These are phyloP conservation scores for Malacosoma neustria DNA, from an alignment of 2,888 invertebrate species.

Conservation along the genomic window DNA sequence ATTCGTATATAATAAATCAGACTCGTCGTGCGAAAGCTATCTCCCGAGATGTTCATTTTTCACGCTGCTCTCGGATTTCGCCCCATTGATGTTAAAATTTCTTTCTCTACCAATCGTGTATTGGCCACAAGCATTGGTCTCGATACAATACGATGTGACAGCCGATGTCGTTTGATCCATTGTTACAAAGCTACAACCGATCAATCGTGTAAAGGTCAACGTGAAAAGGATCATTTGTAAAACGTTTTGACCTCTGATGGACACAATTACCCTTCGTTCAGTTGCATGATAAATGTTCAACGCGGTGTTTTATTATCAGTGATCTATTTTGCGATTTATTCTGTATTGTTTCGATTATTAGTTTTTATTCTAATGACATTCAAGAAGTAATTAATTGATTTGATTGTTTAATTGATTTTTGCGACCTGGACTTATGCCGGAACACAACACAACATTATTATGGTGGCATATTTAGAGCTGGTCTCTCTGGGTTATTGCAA, in stretches of 20 bases:
- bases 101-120: constrained; percentile 12
- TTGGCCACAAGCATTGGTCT: constrained; percentile 17
- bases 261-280: constrained; percentile 24
- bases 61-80: constrained; percentile 18
- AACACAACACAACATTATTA: too few relatives aligned
- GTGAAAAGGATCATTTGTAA: constrained; percentile 34
- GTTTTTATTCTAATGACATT: too few relatives aligned
- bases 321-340: constrained; percentile 8
- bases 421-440: too few relatives aligned
- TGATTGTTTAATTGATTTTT: too few relatives aligned
- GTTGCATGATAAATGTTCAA: constrained; percentile 21
- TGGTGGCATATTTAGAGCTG: too few relatives aligned
- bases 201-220: constrained; percentile 31
- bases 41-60: constrained; percentile 22
- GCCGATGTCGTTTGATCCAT: constrained; percentile 16
- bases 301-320: constrained; percentile 12
- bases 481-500: too few relatives aligned
- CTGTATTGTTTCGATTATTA: too few relatives aligned
- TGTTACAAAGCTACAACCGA: constrained; percentile 25
- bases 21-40: constrained; percentile 34
- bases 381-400: too few relatives aligned
- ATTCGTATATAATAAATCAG: constrained; percentile 55
- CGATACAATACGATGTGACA: constrained; percentile 16
- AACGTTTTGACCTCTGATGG: constrained; percentile 34
- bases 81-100: constrained; percentile 25